Conservation (phyloP, 2,888 invertebrate genomes). For the Drosophila anceps region DNA sequence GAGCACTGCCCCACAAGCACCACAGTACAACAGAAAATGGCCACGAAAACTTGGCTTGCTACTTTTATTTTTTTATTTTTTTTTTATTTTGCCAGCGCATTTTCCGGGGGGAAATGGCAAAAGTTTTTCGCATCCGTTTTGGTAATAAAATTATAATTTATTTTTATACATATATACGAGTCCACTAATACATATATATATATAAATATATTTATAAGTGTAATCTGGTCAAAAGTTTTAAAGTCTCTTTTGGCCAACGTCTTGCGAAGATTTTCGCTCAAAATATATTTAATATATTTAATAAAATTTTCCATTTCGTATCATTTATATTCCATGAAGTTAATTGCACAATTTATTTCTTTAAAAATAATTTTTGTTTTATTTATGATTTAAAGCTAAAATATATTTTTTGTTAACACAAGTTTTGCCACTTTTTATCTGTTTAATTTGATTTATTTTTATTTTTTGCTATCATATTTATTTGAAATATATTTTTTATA, state of each 20-base stretch:
- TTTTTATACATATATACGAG: conserved; percentile 21
- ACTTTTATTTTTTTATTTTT: conserved; percentile 44
- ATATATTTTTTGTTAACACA: too few relatives aligned
- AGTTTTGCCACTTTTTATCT: too few relatives aligned
- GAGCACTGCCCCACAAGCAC: conserved; percentile 51
- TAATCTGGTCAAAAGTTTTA: conserved; percentile 24
- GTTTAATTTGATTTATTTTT: too few relatives aligned
- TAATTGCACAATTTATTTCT: too few relatives aligned
- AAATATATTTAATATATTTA: background rate
- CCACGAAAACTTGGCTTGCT: conserved; percentile 69
- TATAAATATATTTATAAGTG: conserved; percentile 1
- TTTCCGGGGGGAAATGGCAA: conserved; percentile 65
- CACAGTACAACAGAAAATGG: conserved; percentile 20
- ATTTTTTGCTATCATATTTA: too few relatives aligned
- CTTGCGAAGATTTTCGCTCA: background rate
- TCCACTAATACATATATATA: background rate
- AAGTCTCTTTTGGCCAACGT: background rate
- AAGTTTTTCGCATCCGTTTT: conserved; percentile 73
- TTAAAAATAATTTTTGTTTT: too few relatives aligned
- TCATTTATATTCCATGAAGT: too few relatives aligned
- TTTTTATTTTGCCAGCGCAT: conserved; percentile 33
- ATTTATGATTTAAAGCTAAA: too few relatives aligned
- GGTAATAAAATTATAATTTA: conserved; percentile 78
- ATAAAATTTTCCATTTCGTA: background rate
- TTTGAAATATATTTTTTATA: too few relatives aligned